These are phyloP conservation scores for Tapirus indicus DNA, from an alignment of 2,797 vertebrate species.

Conservation along the genomic window DNA sequence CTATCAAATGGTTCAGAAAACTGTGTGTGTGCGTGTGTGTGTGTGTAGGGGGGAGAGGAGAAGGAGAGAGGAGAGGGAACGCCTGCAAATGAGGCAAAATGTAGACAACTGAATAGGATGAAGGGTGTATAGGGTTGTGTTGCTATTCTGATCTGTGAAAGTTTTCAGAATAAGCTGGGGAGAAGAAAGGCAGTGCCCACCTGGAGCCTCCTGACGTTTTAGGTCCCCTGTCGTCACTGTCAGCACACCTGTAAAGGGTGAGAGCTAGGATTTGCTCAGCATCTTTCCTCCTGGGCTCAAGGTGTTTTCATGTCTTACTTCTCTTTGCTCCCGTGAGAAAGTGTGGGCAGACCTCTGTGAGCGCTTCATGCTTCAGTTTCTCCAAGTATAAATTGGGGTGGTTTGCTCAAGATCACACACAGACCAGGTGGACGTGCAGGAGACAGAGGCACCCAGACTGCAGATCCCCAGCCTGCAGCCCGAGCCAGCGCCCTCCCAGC, in stretches of 20 bases:
- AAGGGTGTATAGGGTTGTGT: fast-evolving
- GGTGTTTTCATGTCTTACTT: background rate
- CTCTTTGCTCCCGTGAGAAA: background rate
- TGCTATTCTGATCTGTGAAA: background rate
- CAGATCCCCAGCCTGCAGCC: background rate
- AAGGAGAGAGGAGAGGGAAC: fast-evolving
- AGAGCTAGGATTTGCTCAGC: background rate
- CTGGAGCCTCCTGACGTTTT: background rate
- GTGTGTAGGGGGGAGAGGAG: fast-evolving
- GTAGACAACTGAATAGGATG: fast-evolving
- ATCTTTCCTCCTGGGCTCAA: background rate
- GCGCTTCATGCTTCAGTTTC: fast-evolving
- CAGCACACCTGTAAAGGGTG: fast-evolving
- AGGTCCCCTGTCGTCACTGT: fast-evolving
- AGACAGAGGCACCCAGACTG: background rate
- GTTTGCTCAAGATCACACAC: background rate
- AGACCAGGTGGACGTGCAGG: background rate
- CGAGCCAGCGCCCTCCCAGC: background rate
- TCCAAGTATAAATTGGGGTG: background rate
- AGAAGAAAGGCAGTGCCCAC: background rate
- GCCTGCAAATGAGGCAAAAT: fast-evolving
- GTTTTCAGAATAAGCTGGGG: background rate
- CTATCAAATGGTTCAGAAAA: background rate
- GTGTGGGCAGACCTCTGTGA: background rate
- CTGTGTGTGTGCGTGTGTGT: fast-evolving